These are phyloP conservation scores for Spinus pinus DNA, from an alignment of 2,797 vertebrate species.

Conservation along the genomic window DNA sequence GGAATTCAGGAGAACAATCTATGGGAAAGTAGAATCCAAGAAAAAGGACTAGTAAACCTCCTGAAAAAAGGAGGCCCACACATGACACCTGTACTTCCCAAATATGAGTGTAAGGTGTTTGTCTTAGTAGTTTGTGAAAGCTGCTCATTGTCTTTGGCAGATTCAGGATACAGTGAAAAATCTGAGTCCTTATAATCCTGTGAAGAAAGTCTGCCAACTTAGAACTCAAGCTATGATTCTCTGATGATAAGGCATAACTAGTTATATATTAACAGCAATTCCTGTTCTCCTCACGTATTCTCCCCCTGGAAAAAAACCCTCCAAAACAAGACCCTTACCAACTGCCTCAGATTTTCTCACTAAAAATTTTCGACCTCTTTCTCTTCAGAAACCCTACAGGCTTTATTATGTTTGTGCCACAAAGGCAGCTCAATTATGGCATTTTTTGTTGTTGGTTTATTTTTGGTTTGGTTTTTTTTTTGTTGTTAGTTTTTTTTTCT, in stretches of 20 bases:
- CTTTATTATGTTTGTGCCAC: background rate
- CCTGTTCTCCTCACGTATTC: background rate
- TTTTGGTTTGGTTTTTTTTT: background rate
- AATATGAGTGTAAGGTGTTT: background rate
- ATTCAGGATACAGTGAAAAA: background rate
- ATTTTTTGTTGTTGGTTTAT: background rate
- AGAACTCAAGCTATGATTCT: background rate
- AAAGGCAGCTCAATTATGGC: background rate
- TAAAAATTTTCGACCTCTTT: background rate
- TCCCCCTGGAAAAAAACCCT: background rate
- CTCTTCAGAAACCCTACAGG: background rate
- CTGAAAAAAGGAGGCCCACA: background rate
- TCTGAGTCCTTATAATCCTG: background rate
- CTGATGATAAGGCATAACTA: background rate
- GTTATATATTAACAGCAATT: background rate
- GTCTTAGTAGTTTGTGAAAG: background rate
- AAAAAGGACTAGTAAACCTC: background rate
- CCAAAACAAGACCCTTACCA: background rate
- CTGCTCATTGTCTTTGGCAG: background rate
- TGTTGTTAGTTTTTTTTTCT: background rate
- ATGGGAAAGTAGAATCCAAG: background rate
- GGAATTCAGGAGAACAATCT: background rate
- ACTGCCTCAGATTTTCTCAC: background rate
- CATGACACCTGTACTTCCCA: background rate
- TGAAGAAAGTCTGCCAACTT: background rate